Base-by-base conservation (phyloP, 2,888 invertebrate genomes). In the Meta bourneti region DNA sequence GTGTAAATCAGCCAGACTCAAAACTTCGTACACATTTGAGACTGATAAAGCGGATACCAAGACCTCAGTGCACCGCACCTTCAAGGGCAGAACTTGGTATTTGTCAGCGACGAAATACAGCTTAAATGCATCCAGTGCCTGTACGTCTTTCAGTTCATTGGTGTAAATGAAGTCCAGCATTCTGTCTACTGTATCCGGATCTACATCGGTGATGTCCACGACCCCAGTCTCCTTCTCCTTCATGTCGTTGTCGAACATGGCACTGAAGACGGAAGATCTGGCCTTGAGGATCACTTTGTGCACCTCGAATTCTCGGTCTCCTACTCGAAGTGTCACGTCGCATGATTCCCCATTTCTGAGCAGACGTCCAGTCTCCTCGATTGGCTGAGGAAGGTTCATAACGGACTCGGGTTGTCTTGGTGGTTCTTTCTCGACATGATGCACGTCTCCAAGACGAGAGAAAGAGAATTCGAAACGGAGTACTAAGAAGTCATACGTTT, bases 291-390 rank as follows among this genome's bases (percentile, higher is more conserved):
- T n/a, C n/a, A n/a, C n/a, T n/a, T 51, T 51, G 19, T 78, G 78
- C 7, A 52, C 78, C 7, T 49, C 19, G n/a, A 51, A 51, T 51
- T 77, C 77, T 19, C 34, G 61, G 16, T 86, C 61, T 34, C 69
- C 86, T 7, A 49, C 54, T 13, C 69, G 16, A 61, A 78, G 78
- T 48, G 69, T 86, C 69, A 78, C 86, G 20, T 78, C 78, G 48
- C 70, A 78, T 13, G n/a, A n/a, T 4, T n/a, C 52, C 11, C n/a
- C 52, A 51, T 78, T 51, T 9, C 19, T 78, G 5, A 7, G 1
- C 78, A 78, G 16, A 16, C 19, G 19, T 51, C 9, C 16, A 7
- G 19, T 13, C n/a, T 51, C n/a, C 51, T 51, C 52, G 0, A 52
- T 6, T 51, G 51, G 13, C 1, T 8, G 49, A 19, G 11, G 51